Base-by-base conservation (phyloP, 1,140 invertebrate species). In the Anagrus nilaparvatae region DNA sequence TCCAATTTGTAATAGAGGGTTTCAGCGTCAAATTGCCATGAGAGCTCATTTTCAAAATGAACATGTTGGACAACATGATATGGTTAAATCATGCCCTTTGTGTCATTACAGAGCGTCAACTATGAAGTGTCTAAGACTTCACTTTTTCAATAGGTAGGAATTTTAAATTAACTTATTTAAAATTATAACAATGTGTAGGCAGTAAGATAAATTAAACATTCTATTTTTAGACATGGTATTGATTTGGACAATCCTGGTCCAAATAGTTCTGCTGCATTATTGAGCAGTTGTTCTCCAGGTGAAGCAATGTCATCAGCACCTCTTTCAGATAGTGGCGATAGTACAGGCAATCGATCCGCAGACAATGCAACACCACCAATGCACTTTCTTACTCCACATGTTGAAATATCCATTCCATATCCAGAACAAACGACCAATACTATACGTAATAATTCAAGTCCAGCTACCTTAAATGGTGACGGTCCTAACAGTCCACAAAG, bases 31-130 rank as follows among this genome's bases (percentile, higher is more conserved):
- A 65, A 91, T 91, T 41, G 87, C 87, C 6, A 89, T 91, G 86
- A 73, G 87, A 48, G 87, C 87, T 18, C 88, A 91, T 63, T 93
- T 92, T 72, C 89, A 92, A 66, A 93, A 88, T 65, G 87, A 90
- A 65, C 88, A 93, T 58, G 84, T 92, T 14, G 87, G 87, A 7
- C 87, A 91, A 53, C 81, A 87, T 52, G 87, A 92, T 60, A 76
- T 87, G 58, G 85, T 91, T 29, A 90, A 91, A 65, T 85, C 82
- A 43, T 91, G 87, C 70, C 87, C 84, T 20, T 69, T 88, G n/a
- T 90, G 87, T 68, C 84, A 79, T 60, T 89, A 84, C 61, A 75
- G 83, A 50, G 85, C 86, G 39, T 81, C 80, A 12, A 86, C 84
- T 20, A 88, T 89, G 86, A 89, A 89, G 63, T 87, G 82, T 51